Conservation (phyloP, 2,888 invertebrate species). For the Mongoloraphidia duomilia region DNA sequence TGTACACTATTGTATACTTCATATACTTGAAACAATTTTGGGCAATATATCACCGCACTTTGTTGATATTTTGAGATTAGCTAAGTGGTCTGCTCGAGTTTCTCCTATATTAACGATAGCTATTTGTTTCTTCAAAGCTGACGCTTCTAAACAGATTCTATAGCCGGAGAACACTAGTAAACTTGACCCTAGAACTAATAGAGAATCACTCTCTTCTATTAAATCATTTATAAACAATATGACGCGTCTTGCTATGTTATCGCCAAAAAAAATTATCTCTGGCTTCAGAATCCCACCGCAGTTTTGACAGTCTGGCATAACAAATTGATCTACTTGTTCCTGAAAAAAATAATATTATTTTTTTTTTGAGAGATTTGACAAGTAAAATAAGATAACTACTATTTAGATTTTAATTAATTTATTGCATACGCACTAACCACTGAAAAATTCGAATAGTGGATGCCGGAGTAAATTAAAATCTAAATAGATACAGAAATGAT, state of each 20-base stretch:
- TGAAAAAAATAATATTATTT: conserved; percentile 26
- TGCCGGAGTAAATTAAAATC: too few species aligned
- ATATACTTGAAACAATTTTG: conserved; percentile 17
- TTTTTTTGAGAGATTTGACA: too few species aligned
- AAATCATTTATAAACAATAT: conserved; percentile 51
- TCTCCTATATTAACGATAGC: conserved; percentile 84
- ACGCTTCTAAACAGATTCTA: conserved; percentile 66
- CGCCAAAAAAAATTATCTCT: conserved; percentile 93
- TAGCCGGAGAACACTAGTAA: conserved; percentile 87
- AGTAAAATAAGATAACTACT: too few species aligned
- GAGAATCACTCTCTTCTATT: conserved; percentile 57
- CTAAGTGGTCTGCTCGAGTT: conserved; percentile 74
- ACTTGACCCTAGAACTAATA: conserved; percentile 83
- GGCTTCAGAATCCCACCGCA: conserved; percentile 82
- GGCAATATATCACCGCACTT: conserved; percentile 78
- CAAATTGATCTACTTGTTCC: conserved; percentile 56
- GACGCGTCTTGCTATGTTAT: conserved; percentile 65
- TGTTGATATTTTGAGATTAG: conserved; percentile 61
- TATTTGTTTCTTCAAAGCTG: conserved; percentile 56
- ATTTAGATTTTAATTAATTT: too few species aligned
- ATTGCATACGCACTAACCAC: too few species aligned
- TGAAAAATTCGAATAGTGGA: too few species aligned
- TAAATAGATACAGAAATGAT: too few species aligned
- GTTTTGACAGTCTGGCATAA: conserved; percentile 56
- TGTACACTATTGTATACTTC: too few species aligned